A percentile compares a stretch with the other conserved stretches of the same genome.
Conservation (phyloP, 2,113 vertebrate genomes). For the Embiotoca jacksoni region DNA sequence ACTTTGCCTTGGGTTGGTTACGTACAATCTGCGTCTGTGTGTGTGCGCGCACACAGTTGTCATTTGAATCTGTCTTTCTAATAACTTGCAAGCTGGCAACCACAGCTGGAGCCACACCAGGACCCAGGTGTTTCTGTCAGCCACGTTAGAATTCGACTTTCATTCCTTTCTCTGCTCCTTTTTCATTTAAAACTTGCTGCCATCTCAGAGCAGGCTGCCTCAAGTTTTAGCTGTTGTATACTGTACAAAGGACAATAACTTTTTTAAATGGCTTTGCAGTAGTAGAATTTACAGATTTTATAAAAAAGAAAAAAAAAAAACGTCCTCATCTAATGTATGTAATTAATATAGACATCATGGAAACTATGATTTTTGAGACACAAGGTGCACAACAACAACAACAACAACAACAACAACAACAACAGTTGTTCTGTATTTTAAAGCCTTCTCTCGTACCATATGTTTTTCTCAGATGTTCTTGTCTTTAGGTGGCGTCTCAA, state of each 20-base stretch:
- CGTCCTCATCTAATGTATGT: not conserved
- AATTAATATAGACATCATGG: not conserved
- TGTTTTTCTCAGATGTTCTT: slow-evolving; percentile 17
- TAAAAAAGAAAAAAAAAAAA: too few species aligned
- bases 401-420: not conserved
- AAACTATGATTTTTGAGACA: slow-evolving; percentile 8
- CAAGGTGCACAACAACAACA: not conserved
- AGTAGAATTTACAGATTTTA: too few species aligned
- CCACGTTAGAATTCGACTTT: slow-evolving; percentile 38
- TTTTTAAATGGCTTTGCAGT: not conserved
- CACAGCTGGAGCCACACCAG: slow-evolving; percentile 56
- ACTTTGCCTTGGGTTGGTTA: not conserved
- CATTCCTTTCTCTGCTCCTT: slow-evolving; percentile 15
- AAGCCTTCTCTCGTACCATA: not conserved
- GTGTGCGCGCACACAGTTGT: not conserved
- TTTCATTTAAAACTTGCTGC: slow-evolving; percentile 15
- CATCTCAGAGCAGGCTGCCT: not conserved
- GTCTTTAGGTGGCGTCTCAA: slow-evolving; percentile 13
- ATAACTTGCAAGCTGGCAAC: slow-evolving; percentile 25
- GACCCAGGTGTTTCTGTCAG: slow-evolving; percentile 61
- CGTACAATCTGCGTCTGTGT: not conserved
- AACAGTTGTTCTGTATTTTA: not conserved
- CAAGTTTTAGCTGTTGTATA: not conserved
- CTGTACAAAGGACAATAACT: not conserved
- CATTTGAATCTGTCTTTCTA: slow-evolving; percentile 19